phyloP scores from a whole-genome alignment of 92 coral and sea anemone genomes.

The Epizoanthus rinbou region DNA sequence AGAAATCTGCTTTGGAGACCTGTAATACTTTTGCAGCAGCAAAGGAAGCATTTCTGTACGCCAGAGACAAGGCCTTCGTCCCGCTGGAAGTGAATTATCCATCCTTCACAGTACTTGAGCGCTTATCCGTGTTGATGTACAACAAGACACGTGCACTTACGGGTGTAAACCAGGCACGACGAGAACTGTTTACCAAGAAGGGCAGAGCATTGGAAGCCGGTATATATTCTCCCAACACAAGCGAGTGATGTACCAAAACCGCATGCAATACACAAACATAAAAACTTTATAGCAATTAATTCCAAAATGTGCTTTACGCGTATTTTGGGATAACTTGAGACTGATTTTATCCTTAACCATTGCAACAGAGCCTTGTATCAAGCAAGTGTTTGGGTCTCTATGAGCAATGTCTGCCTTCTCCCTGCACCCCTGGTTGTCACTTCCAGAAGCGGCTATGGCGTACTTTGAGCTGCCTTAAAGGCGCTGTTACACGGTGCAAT shows the following conservation, averaged over 20 bases:
- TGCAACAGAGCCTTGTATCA: conserved; percentile 25
- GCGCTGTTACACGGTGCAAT: no score
- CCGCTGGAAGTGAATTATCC: no score
- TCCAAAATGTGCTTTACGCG: not conserved
- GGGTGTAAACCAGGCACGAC: no score
- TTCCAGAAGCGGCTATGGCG: conserved; percentile 18
- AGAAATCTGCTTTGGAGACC: no score
- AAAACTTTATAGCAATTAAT: conserved; percentile 15
- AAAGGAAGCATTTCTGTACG: no score
- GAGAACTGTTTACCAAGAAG: no score
- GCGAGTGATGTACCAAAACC: conserved; percentile 7
- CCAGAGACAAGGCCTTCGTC: no score
- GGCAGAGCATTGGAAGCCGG: no score
- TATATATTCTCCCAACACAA: conserved; percentile 43
- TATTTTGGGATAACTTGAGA: conserved; percentile 1
- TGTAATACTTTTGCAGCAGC: no score
- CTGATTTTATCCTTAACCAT: conserved; percentile 21
- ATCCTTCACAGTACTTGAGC: no score
- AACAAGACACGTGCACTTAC: no score
- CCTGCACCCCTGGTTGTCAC: not conserved
- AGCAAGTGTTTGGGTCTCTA: conserved; percentile 27
- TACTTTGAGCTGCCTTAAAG: not conserved
- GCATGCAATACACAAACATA: not conserved
- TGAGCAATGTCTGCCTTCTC: conserved; percentile 6
- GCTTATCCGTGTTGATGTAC: no score